Conservation (phyloP, 1,140 invertebrate genomes). For the Pachyrhynchus sulphureomaculatus region DNA sequence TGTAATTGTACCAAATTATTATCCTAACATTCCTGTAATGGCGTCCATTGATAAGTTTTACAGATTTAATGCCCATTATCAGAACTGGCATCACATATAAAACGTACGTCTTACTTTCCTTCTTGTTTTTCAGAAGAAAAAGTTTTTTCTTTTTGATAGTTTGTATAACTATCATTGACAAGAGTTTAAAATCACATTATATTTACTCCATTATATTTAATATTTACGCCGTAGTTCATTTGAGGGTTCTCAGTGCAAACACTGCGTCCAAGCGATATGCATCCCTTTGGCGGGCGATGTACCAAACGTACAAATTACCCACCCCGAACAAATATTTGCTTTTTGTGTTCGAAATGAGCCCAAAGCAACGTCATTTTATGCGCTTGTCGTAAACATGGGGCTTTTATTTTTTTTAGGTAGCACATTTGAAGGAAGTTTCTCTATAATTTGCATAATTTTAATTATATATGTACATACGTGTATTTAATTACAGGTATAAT, state of each 20-base stretch:
- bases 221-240: slow-evolving; percentile 24
- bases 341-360: slow-evolving; percentile 20
- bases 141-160: too few species aligned
- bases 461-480: background rate
- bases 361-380: slow-evolving; percentile 13
- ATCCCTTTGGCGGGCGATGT: slow-evolving; percentile 1
- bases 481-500: background rate
- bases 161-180: too few species aligned
- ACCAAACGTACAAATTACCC: slow-evolving; percentile 12
- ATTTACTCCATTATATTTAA: slow-evolving; percentile 19
- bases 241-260: slow-evolving; percentile 17
- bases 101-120: too few species aligned
- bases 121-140: too few species aligned
- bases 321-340: slow-evolving; percentile 26
- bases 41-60: too few species aligned
- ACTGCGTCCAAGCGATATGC: slow-evolving; percentile 16
- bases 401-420: background rate
- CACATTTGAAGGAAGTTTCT: background rate
- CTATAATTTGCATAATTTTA: background rate
- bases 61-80: too few species aligned
- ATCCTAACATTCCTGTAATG: too few species aligned
- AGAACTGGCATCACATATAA: too few species aligned
- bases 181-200: too few species aligned
- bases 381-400: background rate
- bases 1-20: too few species aligned